Percentiles rank a stretch among this genome's conserved stretches.
phyloP scores from a whole-genome alignment of 2,113 vertebrate species.

The Synodontis membranacea region DNA sequence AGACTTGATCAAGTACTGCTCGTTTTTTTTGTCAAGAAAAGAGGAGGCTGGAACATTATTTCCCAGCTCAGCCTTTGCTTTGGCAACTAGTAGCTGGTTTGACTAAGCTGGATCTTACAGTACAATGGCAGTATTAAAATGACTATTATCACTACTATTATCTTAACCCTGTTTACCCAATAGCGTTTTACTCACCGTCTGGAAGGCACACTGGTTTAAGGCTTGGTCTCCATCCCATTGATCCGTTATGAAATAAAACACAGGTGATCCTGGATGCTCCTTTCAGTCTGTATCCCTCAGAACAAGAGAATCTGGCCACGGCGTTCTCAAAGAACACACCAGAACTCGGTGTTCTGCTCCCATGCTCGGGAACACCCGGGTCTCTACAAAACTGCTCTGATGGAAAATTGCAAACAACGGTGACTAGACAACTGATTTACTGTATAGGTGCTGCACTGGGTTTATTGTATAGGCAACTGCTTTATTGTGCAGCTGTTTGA shows the following conservation, averaged over 20 bases:
- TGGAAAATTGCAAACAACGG: slow-evolving; percentile 30
- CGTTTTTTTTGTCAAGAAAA: not conserved
- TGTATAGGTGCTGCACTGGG: not conserved
- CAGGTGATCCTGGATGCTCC: slow-evolving; percentile 81
- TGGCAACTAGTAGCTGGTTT: not conserved
- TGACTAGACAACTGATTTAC: not conserved
- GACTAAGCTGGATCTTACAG: not conserved
- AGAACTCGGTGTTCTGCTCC: slow-evolving; percentile 73
- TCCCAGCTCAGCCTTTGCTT: not conserved
- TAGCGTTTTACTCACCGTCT: slow-evolving; percentile 73
- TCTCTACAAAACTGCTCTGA: slow-evolving; percentile 70
- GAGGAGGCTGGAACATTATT: not conserved
- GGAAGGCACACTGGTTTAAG: slow-evolving; percentile 78
- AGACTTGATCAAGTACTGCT: not conserved
- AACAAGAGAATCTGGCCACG: slow-evolving; percentile 78
- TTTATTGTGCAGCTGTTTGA: not conserved
- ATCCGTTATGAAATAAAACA: slow-evolving; percentile 75
- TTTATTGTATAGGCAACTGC: not conserved
- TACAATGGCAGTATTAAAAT: not conserved
- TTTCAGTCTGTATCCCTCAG: slow-evolving; percentile 79
- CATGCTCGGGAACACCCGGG: slow-evolving; percentile 78
- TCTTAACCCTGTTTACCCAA: not conserved
- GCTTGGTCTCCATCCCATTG: slow-evolving; percentile 80
- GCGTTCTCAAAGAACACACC: slow-evolving; percentile 79
- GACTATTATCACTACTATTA: not conserved